Evolutionary conservation across 2,797 vertebrate genomes (phyloP), one percentile per base, ranked within the genome.

Genomic region (Dicrostonyx torquatus): DNA sequence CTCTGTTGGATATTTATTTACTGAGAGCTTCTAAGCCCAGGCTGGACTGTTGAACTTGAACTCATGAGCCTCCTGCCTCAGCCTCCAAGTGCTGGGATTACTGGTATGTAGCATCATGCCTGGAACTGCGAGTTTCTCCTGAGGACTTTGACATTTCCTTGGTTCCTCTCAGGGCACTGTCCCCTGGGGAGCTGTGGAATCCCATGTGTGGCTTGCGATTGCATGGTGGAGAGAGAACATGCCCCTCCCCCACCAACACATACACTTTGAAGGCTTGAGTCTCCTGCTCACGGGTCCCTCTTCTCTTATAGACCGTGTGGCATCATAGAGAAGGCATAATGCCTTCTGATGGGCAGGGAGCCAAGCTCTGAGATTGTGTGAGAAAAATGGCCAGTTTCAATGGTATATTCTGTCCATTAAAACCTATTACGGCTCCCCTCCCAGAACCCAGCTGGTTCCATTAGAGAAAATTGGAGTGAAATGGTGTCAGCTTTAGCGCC

Each of bases 351-450:
- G 85, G 97, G 96, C 93, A 76, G 86, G 34, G 8, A 95, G 97
- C 97, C 96, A 97, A 86, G 91, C 92, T 17, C 94, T 76, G 95
- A 98, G 96, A 87, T 93, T 85, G 80, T 5, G 12, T 76, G 96
- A 94, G 93, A 94, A 97, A 89, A 96, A 96, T 97, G 48, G 73
- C 89, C 89, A 90, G 95, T 97, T 98, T 97, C 94, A 90, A 8
- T 89, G 96, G 94, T 93, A 96, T 97, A 95, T 78, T 97, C 96
- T 92, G 82, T 95, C 95, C 97, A 96, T 98, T 97, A 97, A 48
- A 98, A 95, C 93, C 97, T 97, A 96, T 97, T 97, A 93, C 94
- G 73, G 83, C 55, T 92, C 96, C 75, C 84, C 92, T 95, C 97
- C 92, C 92, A 90, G 96, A 96, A 94, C 73, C 90, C 0, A 24